Conservation (phyloP, 2,797 vertebrate species). For the Clarias laeviceps region DNA sequence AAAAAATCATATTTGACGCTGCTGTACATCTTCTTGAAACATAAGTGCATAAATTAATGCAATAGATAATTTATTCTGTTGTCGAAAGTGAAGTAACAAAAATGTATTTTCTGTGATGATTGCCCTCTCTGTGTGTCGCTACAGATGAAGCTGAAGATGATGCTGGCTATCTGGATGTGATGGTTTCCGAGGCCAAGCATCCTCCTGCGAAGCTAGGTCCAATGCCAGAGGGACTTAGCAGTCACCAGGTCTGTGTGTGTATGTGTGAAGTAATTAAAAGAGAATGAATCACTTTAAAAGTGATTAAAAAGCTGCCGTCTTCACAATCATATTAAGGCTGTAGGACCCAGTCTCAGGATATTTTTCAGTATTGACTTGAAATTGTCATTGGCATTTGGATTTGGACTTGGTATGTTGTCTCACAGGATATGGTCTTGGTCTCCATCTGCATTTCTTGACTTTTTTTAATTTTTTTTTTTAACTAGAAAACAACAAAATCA, state of each 20-base stretch:
- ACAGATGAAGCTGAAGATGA: constrained; percentile 76
- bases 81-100: neutral
- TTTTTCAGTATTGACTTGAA: neutral
- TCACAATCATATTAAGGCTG: neutral
- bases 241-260: constrained; percentile 81
- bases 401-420: neutral
- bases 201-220: constrained; percentile 87
- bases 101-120: constrained; percentile 51
- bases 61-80: neutral
- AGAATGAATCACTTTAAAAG: neutral
- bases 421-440: neutral
- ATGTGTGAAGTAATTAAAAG: neutral
- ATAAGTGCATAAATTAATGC: too few relatives aligned
- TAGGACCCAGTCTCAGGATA: neutral
- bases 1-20: neutral
- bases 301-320: neutral
- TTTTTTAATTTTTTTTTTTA: neutral
- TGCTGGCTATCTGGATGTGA: constrained; percentile 79
- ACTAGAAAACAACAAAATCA: neutral
- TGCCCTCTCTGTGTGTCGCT: neutral
- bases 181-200: constrained; percentile 83
- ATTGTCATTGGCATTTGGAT: neutral
- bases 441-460: neutral
- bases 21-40: neutral
- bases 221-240: constrained; percentile 90